Base-by-base conservation (phyloP, 2,113 vertebrate genomes). In the Nerophis ophidion region DNA sequence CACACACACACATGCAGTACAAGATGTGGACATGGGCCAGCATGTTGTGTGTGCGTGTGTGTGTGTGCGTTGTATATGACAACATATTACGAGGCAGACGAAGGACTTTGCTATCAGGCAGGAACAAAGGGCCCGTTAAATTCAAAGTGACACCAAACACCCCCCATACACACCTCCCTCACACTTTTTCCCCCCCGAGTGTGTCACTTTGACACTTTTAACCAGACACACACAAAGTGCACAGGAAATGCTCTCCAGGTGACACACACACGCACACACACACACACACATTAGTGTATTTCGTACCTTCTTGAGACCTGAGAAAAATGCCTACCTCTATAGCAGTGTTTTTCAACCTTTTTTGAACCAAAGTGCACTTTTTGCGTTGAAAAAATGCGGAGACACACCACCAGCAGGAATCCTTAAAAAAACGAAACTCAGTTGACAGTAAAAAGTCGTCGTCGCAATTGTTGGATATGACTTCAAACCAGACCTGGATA, bases 161-260 rank as follows among this genome's bases (percentile, higher is more conserved):
- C 47, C 15, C 47, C 15, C n/a, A 17, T 16, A 48, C 47, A 48
- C 47, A 17, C 15, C 46, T 5, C 48, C 4, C 7, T 10, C 48
- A 12, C 48, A 26, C 17, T 44, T 44, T 44, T 44, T 63, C 57
- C 48, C 65, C 68, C 59, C 50, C 66, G 77, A 63, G 73, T 15
- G 79, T 83, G 87, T 89, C 87, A 86, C 81, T 86, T 80, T 76
- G 73, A 86, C 83, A 78, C 79, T 89, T 84, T 88, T 89, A 88
- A 88, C 58, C 64, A 84, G 70, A 76, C 4, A 68, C 71, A 72
- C 14, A 47, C 72, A 65, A 60, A 80, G 65, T 56, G 59, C 66
- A 64, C 65, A 64, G 61, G 40, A 45, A 68, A 61, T 60, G 60
- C 76, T 77, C 66, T 72, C 61, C 44, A 9, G 35, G 16, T 8